Base-by-base conservation (phyloP, 2,888 invertebrate species). In the Ptycholaimellus sp. region DNA sequence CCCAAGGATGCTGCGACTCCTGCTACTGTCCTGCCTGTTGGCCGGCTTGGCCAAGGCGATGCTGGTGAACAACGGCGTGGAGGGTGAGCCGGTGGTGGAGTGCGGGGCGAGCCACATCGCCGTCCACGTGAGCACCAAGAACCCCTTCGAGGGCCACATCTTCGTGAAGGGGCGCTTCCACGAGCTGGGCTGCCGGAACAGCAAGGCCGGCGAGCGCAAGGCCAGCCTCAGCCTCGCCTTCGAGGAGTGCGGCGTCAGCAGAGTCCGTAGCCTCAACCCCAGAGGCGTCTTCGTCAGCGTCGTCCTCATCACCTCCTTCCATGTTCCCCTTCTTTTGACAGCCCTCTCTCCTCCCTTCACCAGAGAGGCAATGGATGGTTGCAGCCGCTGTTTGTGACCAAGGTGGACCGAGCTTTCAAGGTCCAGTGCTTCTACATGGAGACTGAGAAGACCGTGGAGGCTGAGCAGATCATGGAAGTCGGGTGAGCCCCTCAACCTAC, bases 361-460 rank as follows among this genome's bases (percentile, higher is more conserved):
- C 6, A 23, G 6, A 6, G 11, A 23, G 6, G 23, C 23, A 23
- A n/a, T n/a, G 23, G 28, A 21, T 25, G 27, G 7, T 39, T 39
- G 25, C 39, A 39, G 18, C 30, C 36, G n/a, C 28, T 30, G 17
- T 39, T 39, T 27, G 21, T 39, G 25, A 39, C 39, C 5, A 5
- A 14, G 5, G 18, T 31, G 23, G 39, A 39, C 32, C 22, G 21
- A 14, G 39, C 39, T 4, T 39, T 18, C 33, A 30, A 36, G 6
- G 20, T 39, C 20, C 16, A 35, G n/a, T 39, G 39, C 29, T 39
- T 39, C 21, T 39, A 39, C 18, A 2, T 39, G 30, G 39, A 39
- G 30, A 30, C 14, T 3, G 39, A 39, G 3, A 22, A 31, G 19
- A 17, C n/a, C 3, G 36, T 39, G n/a, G n/a, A n/a, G n/a, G n/a